Evolutionary conservation across 2,113 vertebrate species (phyloP).

Genomic region (Ctenodactylus gundi): DNA sequence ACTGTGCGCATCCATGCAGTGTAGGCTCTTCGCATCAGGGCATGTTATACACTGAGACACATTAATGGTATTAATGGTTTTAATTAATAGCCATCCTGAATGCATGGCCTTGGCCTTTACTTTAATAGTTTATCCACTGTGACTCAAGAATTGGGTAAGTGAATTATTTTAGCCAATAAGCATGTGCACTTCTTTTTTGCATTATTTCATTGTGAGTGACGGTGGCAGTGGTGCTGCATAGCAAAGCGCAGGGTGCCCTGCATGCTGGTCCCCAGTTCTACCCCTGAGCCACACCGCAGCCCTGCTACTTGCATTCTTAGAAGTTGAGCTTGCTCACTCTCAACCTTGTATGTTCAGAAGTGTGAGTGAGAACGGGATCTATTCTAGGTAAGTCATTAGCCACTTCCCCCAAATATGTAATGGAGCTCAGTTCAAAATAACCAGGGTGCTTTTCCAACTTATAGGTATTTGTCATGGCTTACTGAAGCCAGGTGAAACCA

Average conservation of each 20-base stretch:
- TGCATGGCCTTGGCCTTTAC: not conserved
- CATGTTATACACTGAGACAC: not conserved
- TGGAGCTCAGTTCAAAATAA: not conserved
- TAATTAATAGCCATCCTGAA: not conserved
- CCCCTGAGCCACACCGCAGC: too few relatives aligned
- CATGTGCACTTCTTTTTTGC: too few relatives aligned
- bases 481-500: not conserved
- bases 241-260: not conserved
- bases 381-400: not conserved
- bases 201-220: too few relatives aligned
- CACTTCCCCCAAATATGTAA: accelerated
- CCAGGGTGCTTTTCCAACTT: not conserved
- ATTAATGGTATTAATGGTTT: not conserved
- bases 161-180: not conserved
- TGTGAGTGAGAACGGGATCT: not conserved
- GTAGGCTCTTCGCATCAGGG: not conserved
- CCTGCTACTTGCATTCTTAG: not conserved
- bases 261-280: not conserved
- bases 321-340: not conserved
- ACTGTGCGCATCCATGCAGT: not conserved
- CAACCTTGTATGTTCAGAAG: not conserved
- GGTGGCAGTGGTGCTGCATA: not conserved
- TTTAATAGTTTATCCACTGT: not conserved
- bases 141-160: not conserved
- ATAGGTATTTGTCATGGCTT: not conserved